Base-by-base conservation (phyloP, 2,888 invertebrate genomes). In the Cephalotes varians region DNA sequence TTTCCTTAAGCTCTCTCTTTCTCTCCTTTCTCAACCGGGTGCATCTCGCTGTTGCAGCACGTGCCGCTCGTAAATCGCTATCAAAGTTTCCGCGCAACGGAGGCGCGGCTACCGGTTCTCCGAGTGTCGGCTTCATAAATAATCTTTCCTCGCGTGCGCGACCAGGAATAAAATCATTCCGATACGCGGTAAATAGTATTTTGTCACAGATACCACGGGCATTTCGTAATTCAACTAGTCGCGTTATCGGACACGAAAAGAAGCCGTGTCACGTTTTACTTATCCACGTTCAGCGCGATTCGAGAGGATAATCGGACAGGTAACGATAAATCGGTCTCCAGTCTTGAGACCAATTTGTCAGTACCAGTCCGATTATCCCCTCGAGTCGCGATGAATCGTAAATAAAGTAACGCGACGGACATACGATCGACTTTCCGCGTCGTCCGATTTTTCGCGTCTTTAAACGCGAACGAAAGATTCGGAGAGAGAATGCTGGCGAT, bases 31-130 rank as follows among this genome's bases (percentile, higher is more conserved):
- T n/a, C 7, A 21, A 0, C 9, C 51, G 15, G 34, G 74, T 2
- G 54, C n/a, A 28, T 76, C 90, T 92, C 88, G 86, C 88, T 82
- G 87, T 82, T 88, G 91, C 71, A 93, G 92, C 93, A 93, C 93
- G 92, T 90, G 93, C 91, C 91, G 84, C 90, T 91, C 92, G 92
- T 93, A 93, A 93, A 92, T 93, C 92, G 92, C 93, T 92, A 91
- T 87, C 88, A 87, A 84, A 90, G 88, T 90, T 91, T 91, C 90
- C 91, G 87, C 88, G 69, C 71, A 69, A 56, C 56, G 69, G 77
- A 69, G 77, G 77, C 44, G 71, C 60, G 64, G 77, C 85, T 84
- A 88, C 80, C 85, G 83, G 86, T 86, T 85, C 84, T 83, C 56
- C 85, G 76, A 81, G 87, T 81, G 31, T 18, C 44, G 56, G 31